phyloP scores from a whole-genome alignment of 2,797 vertebrate genomes.

The Propithecus deckenii region DNA sequence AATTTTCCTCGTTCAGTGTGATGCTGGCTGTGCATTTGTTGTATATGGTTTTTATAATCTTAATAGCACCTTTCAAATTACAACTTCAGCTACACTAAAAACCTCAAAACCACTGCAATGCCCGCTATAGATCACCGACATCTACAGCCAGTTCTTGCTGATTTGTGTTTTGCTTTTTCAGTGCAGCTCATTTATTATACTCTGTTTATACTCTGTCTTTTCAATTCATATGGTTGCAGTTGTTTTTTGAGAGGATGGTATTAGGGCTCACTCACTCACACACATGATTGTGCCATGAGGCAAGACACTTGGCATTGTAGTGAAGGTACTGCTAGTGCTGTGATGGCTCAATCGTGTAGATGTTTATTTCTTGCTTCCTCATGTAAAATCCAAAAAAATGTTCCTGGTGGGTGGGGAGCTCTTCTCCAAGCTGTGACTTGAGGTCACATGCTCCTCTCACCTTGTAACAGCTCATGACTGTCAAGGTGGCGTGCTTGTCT shows the following conservation, averaged over 20 bases:
- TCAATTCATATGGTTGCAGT: neutral
- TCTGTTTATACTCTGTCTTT: neutral
- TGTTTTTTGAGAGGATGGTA: neutral
- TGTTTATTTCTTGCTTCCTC: neutral
- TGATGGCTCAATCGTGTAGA: fast-evolving
- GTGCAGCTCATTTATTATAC: fast-evolving
- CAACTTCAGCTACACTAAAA: fast-evolving
- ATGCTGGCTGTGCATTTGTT: too few relatives aligned
- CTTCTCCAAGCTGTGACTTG: fast-evolving
- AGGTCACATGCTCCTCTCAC: neutral
- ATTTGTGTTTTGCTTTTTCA: neutral
- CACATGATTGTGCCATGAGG: fast-evolving
- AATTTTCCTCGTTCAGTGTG: too few relatives aligned
- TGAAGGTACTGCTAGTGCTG: fast-evolving
- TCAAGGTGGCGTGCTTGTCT: fast-evolving
- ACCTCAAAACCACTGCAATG: neutral
- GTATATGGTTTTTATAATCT: too few relatives aligned
- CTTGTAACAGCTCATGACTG: neutral
- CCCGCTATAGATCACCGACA: fast-evolving
- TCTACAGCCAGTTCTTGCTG: fast-evolving
- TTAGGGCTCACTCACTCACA: neutral
- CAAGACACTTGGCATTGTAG: fast-evolving
- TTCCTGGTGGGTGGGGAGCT: neutral
- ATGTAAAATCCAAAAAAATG: neutral
- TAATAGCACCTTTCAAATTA: too few relatives aligned